Base-by-base conservation (phyloP, 2,113 vertebrate genomes). In the Cinclus mexicanus region DNA sequence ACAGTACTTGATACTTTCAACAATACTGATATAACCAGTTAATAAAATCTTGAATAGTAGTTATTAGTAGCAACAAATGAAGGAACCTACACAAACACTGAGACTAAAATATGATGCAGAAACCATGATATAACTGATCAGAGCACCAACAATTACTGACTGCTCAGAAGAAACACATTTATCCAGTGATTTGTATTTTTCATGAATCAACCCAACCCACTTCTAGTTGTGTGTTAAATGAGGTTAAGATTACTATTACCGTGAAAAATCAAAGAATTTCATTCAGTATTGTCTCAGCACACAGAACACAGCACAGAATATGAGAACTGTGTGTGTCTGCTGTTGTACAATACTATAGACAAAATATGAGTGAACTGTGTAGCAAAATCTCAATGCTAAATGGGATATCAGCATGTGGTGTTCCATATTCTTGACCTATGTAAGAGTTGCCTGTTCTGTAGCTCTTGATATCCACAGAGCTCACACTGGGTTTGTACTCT, bases 61-160 rank as follows among this genome's bases (percentile, higher is more conserved):
- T 76, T 71, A 79, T 53, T 75, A 90, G 69, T 67, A 93, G 71
- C 49, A 91, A 57, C 25, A 87, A 94, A 85, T 57, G 87, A 85
- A 94, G 63, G 46, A 55, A 59, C 35, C 26, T 63, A 46, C 31
- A 24, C 25, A 82, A 91, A 60, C 2, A 6, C 49, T 42, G 70
- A 87, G 28, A 69, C 49, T 82, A 71, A 95, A 88, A 64, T 39
- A 59, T 1, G 10, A 50, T 35, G 42, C 55, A 90, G 75, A 83
- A 85, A 91, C 60, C 55, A 91, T 0, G 0, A 29, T 31, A n/a
- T 12, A 69, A 26, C 37, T 77, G 70, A 83, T 52, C 75, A 95
- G 57, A 82, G n/a, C 59, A 68, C 28, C 15, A 83, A 44, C 23
- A 83, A n/a, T 65, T 90, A 79, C 50, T 69, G 60, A 18, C 20